These are phyloP conservation scores for Turnix velox DNA, from an alignment of 2,113 vertebrate genomes.

Conservation along the genomic window DNA sequence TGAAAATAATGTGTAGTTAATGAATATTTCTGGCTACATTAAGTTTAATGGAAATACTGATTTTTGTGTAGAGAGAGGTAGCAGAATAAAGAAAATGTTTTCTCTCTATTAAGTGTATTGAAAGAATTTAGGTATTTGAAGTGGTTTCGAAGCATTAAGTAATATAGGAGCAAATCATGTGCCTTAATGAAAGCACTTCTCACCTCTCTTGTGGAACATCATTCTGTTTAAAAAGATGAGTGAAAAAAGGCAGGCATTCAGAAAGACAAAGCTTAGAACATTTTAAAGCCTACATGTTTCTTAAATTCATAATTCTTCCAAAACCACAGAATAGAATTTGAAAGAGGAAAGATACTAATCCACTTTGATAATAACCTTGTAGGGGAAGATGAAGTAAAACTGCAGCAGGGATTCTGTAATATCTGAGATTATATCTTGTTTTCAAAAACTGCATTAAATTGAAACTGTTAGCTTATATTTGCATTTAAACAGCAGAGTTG, in stretches of 20 bases:
- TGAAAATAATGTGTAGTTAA: not conserved
- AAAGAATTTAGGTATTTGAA: not conserved
- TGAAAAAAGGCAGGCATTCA: not conserved
- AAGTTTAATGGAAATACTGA: not conserved
- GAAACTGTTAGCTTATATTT: slow-evolving; percentile 32
- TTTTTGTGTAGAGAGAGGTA: not conserved
- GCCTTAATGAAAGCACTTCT: not conserved
- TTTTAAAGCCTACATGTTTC: not conserved
- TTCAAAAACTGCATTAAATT: not conserved
- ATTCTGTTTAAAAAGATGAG: not conserved
- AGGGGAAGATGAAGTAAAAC: not conserved
- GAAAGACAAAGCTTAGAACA: not conserved
- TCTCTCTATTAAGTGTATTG: not conserved
- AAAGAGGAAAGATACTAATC: not conserved
- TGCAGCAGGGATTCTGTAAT: not conserved
- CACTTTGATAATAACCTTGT: not conserved
- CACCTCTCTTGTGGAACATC: not conserved
- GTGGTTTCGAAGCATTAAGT: not conserved
- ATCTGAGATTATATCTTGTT: not conserved
- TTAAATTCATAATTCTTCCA: not conserved
- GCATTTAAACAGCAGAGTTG: slow-evolving; percentile 1
- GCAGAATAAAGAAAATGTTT: not conserved
- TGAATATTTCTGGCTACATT: not conserved
- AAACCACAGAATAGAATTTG: not conserved
- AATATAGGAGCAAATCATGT: not conserved